These are phyloP conservation scores for Eospalax fontanierii DNA, from an alignment of 2,797 vertebrate genomes.

Conservation along the genomic window DNA sequence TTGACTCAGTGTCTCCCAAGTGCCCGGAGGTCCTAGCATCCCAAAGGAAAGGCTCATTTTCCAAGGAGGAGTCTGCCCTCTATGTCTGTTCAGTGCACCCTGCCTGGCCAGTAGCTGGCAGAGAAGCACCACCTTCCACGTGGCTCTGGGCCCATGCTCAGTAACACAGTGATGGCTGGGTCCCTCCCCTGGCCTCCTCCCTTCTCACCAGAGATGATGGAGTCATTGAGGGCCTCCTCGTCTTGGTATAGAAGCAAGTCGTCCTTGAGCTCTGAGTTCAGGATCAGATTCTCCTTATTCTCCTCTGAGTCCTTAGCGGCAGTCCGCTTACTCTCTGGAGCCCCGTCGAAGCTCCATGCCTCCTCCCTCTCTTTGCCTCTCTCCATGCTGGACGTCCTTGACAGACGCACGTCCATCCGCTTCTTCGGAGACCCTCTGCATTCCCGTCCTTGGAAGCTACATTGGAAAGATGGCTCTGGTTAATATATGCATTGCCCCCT, in stretches of 20 bases:
- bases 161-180: rapidly evolving
- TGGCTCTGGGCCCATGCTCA: rapidly evolving
- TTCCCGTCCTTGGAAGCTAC: slow-evolving; percentile 95
- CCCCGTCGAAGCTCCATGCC: slow-evolving; percentile 86
- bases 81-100: rapidly evolving
- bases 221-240: slow-evolving; percentile 95
- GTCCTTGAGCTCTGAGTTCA: slow-evolving; percentile 94
- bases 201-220: slow-evolving; percentile 96
- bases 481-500: rapidly evolving
- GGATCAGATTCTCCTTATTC: slow-evolving; percentile 97
- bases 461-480: background rate
- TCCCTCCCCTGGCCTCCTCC: rapidly evolving
- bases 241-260: slow-evolving; percentile 95
- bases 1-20: background rate
- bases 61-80: rapidly evolving
- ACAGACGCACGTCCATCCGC: slow-evolving; percentile 93
- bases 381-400: slow-evolving; percentile 93
- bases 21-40: background rate
- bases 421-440: slow-evolving; percentile 95
- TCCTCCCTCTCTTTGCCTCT: slow-evolving; percentile 90
- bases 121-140: rapidly evolving
- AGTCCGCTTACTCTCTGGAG: slow-evolving; percentile 90
- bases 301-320: slow-evolving; percentile 94
- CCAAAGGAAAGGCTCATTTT: no score
- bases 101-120: background rate